Base-by-base conservation (phyloP, 2,888 invertebrate species). In the Trichacis sp. region DNA sequence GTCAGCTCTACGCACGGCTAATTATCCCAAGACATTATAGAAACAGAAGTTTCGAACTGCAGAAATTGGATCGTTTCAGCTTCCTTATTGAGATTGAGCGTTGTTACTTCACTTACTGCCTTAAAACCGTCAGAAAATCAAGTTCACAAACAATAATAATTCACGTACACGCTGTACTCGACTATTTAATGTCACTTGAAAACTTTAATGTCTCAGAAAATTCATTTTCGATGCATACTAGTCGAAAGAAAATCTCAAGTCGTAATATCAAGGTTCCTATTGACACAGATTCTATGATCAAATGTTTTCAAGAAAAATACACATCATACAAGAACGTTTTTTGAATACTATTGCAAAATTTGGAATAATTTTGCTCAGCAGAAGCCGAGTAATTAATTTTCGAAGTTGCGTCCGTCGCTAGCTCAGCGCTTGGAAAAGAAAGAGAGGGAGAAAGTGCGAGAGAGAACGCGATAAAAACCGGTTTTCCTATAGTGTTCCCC, bases 1-100 rank as follows among this genome's bases (percentile, higher is more conserved):
- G 9, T 18, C 17, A 42, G 17, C 8, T 18, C 15, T 8, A 42
- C 17, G 15, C 42, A 18, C 18, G 18, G 18, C 42, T 42, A n/a
- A 42, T 42, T 42, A 42, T 4, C 15, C 18, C 14, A 18, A 18
- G 18, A 42, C 42, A 42, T 42, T 15, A 42, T 6, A 15, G 42
- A 15, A 42, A 42, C 42, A 42, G 15, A 42, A 42, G 42, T 42
- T 42, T 18, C 42, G 17, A 42, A 42, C 14, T 17, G 18, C 14
- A 18, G 42, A 42, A 42, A 42, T 42, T 42, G 42, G 42, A 42
- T 42, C 42, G 12, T 42, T 42, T 42, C 14, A 42, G 42, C 42
- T 42, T 42, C 42, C 17, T 42, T 42, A 42, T 42, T 42, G 42
- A 42, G 42, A 12, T 42, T 42, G 18, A 17, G 18, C 18, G 14